phyloP scores from a whole-genome alignment of 2,113 vertebrate species.

The Falco punctatus region DNA sequence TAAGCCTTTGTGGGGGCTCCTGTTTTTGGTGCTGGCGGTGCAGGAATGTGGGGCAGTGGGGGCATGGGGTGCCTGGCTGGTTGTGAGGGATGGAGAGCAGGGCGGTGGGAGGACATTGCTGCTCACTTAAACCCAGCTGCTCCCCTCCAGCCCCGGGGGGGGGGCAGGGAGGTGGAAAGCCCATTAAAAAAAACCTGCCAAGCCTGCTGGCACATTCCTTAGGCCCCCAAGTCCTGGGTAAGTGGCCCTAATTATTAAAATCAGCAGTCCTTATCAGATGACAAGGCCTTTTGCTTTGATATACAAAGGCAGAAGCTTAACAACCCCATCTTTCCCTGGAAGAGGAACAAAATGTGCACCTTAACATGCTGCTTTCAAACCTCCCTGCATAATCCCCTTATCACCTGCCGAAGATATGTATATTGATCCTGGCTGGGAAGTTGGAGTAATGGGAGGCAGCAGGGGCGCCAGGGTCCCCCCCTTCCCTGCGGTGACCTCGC shows the following conservation, averaged over 20 bases:
- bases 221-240: constrained; percentile 49
- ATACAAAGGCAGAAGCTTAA: constrained; percentile 50
- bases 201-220: constrained; percentile 64
- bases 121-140: constrained; percentile 56
- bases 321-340: constrained; percentile 33
- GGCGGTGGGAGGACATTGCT: constrained; percentile 11
- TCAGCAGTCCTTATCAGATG: constrained; percentile 57
- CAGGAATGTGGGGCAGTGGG: constrained; percentile 56
- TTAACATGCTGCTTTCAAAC: not conserved
- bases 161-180: constrained; percentile 34
- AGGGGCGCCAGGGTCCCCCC: not conserved
- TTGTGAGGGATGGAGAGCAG: not conserved
- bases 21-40: not conserved
- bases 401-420: not conserved
- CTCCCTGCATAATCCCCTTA: constrained; percentile 40
- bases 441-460: not conserved
- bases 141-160: constrained; percentile 2
- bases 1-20: not conserved
- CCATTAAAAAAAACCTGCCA: constrained; percentile 35
- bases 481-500: not conserved
- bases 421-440: constrained; percentile 5
- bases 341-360: constrained; percentile 40
- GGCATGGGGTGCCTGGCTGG: constrained; percentile 16
- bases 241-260: constrained; percentile 72
- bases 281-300: constrained; percentile 55